Percentiles rank a stretch among this genome's conserved stretches.
phyloP scores from a whole-genome alignment of 2,797 vertebrate species.

The Choloepus didactylus region DNA sequence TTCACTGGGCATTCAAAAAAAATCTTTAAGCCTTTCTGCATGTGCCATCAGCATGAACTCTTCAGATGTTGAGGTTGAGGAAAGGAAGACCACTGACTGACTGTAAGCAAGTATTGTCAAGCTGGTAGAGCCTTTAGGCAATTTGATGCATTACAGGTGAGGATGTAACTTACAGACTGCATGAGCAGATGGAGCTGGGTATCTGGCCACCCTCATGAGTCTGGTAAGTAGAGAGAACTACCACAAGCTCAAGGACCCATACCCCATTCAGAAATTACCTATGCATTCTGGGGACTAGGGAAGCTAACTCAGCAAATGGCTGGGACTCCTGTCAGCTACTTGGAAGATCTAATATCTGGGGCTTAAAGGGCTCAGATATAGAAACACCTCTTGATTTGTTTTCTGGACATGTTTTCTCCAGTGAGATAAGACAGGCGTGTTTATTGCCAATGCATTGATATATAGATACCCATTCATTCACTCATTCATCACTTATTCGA shows the following conservation, averaged over 20 bases:
- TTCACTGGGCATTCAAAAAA: neutral
- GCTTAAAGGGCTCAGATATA: neutral
- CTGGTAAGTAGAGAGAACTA: neutral
- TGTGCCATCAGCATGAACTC: neutral
- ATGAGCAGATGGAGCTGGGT: neutral
- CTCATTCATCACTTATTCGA: neutral
- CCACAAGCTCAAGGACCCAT: neutral
- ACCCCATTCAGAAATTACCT: neutral
- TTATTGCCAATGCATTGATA: neutral
- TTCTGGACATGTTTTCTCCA: conserved; percentile 36
- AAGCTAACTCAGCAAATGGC: neutral
- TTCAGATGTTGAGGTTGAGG: neutral
- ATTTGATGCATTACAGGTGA: neutral
- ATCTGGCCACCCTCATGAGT: neutral
- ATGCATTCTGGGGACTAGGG: neutral
- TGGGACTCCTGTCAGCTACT: neutral
- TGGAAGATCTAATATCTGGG: neutral
- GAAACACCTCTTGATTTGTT: neutral
- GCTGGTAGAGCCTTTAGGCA: neutral
- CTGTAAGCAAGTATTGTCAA: neutral
- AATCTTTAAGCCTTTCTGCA: neutral
- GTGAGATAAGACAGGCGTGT: conserved; percentile 39
- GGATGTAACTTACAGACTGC: neutral
- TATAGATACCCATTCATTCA: neutral
- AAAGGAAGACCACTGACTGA: neutral